These are phyloP conservation scores for Thera britannica DNA, from an alignment of 2,888 invertebrate species.

Conservation along the genomic window DNA sequence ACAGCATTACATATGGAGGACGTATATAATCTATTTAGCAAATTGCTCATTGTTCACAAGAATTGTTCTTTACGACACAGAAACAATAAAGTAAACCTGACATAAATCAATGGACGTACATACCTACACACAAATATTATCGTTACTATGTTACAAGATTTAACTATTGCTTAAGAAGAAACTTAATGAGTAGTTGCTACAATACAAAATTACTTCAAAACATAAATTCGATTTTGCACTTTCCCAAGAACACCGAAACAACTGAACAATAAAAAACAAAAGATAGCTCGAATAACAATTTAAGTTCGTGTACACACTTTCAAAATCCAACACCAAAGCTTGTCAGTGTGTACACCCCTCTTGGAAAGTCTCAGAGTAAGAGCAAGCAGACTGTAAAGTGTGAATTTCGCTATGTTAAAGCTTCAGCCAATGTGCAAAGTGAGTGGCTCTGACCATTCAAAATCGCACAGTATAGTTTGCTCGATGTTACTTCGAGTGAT, in stretches of 20 bases:
- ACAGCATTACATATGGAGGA: conserved; percentile 82
- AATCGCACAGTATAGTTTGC: conserved; percentile 10
- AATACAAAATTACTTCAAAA: conserved; percentile 46
- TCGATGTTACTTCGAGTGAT: conserved; percentile 11
- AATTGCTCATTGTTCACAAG: conserved; percentile 82
- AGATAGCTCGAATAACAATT: conserved; percentile 68
- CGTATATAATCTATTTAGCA: conserved; percentile 81
- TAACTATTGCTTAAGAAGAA: conserved; percentile 70
- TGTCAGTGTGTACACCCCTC: conserved; percentile 60
- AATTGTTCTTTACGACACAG: conserved; percentile 79
- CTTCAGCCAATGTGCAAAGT: background rate
- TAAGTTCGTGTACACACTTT: conserved; percentile 75
- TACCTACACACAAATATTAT: conserved; percentile 66
- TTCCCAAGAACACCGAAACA: conserved; percentile 58
- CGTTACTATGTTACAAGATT: conserved; percentile 69
- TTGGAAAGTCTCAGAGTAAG: conserved; percentile 33
- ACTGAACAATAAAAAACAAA: conserved; percentile 54
- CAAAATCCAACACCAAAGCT: conserved; percentile 44
- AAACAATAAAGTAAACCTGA: conserved; percentile 78
- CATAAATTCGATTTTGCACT: conserved; percentile 60
- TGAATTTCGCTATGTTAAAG: background rate
- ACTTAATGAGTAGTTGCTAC: conserved; percentile 60
- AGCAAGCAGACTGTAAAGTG: conserved; percentile 24
- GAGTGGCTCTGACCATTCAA: background rate
- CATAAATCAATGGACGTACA: conserved; percentile 77